These are phyloP conservation scores for Myodes glareolus DNA, from an alignment of 2,113 vertebrate species.

Conservation along the genomic window DNA sequence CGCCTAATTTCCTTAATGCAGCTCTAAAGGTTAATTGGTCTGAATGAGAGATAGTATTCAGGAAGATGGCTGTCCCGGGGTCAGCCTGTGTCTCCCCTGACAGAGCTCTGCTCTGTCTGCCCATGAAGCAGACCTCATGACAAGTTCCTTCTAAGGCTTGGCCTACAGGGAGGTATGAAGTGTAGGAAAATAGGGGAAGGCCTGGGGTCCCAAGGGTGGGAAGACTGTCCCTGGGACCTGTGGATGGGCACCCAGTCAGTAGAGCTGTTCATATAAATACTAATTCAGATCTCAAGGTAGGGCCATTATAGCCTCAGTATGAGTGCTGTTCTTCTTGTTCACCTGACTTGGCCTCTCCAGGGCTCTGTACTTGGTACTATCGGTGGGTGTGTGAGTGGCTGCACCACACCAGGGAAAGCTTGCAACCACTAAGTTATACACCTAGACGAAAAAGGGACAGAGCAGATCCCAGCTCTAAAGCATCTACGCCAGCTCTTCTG, in stretches of 20 bases:
- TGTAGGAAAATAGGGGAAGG: not conserved
- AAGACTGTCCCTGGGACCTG: not conserved
- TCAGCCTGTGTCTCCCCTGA: conserved; percentile 74
- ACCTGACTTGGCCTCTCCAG: not conserved
- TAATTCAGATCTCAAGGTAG: not conserved
- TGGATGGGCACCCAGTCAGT: not conserved
- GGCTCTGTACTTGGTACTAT: not conserved
- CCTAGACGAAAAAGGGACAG: not conserved
- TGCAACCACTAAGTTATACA: not conserved
- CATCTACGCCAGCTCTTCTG: not conserved
- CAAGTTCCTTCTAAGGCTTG: not conserved
- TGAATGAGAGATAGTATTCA: conserved; percentile 84
- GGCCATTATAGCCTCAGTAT: not conserved
- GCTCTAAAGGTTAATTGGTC: conserved; percentile 88
- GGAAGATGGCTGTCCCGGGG: conserved; percentile 78
- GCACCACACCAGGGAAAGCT: not conserved
- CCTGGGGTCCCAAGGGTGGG: not conserved
- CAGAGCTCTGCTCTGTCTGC: conserved; percentile 47
- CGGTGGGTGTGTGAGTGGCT: not conserved
- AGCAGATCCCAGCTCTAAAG: not conserved
- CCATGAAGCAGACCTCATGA: not conserved
- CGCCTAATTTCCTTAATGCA: conserved; percentile 87
- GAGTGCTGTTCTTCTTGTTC: not conserved
- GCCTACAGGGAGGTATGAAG: not conserved
- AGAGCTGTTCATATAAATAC: not conserved